Base-by-base conservation (phyloP, 2,797 vertebrate species). In the Synaphobranchus kaupii region DNA sequence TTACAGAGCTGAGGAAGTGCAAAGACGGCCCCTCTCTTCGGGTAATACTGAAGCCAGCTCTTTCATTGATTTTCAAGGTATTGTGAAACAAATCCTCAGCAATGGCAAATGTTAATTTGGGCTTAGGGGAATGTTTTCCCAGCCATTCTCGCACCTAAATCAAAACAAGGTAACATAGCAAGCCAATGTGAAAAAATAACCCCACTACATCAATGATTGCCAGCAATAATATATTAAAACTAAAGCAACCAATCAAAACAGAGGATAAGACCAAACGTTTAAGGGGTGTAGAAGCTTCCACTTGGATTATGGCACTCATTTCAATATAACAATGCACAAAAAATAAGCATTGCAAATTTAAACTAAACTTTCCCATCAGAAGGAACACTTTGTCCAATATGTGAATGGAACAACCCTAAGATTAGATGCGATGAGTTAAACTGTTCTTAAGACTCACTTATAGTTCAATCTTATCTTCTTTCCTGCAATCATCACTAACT, bases 121-220 rank as follows among this genome's bases (percentile, higher is more conserved):
- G 20, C 56, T 88, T 31, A 76, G 73, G 84, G 84, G 78, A 85
- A 80, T 89, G 86, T 85, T 89, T 85, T 83, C 13, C 66, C 85
- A 83, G 56, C 47, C 80, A 25, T 25, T 22, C 66, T 86, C 73
- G 25, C 78, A 66, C 50, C 47, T 44, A 15, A 54, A 80, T 84
- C 28, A 80, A 86, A 87, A 86, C 80, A 71, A 63, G 80, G 15
- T 58, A 71, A 20, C 34, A 50, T 8, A 81, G 54, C 87, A 76
- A 73, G 81, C 58, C 56, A 50, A 39, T 31, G 28, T 54, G 28
- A 73, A 63, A 56, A 58, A 84, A 39, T 25, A n/a, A 22, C 60
- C 81, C 81, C 10, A 28, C 25, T 12, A 44, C 52, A 31, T 44
- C 7, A n/a, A 47, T 48, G 50, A 17, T 58, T 86, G 1, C 39